Conservation (phyloP, 1,140 invertebrate species). For the Cherax destructor region DNA sequence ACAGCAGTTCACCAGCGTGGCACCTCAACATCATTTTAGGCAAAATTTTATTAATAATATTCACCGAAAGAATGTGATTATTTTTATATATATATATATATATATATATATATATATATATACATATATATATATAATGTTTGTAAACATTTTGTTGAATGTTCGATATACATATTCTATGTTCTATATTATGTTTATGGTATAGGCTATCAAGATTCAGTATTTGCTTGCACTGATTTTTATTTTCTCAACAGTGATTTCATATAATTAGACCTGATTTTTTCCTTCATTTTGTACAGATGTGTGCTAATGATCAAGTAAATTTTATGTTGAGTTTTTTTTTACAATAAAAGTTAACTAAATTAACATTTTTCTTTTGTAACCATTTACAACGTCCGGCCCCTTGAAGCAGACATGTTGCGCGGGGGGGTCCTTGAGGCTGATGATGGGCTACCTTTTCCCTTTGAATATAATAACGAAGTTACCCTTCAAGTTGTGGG, state of each 20-base stretch:
- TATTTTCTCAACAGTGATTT: background rate
- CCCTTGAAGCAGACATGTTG: no score
- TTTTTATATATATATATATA: no score
- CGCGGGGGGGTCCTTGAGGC: no score
- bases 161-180: background rate
- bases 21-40: background rate
- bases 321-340: background rate
- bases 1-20: background rate
- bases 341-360: constrained; percentile 2
- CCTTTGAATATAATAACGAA: no score
- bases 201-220: background rate
- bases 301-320: constrained; percentile 7
- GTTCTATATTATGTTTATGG: background rate
- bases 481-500: no score
- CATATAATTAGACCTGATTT: background rate
- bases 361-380: background rate
- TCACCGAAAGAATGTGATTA: background rate
- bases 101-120: no score
- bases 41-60: background rate
- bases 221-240: constrained; percentile 3
- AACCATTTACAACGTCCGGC: no score
- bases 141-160: background rate
- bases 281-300: background rate
- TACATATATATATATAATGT: background rate
- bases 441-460: no score